phyloP scores from a whole-genome alignment of 2,797 vertebrate genomes.

The Momotus momota region DNA sequence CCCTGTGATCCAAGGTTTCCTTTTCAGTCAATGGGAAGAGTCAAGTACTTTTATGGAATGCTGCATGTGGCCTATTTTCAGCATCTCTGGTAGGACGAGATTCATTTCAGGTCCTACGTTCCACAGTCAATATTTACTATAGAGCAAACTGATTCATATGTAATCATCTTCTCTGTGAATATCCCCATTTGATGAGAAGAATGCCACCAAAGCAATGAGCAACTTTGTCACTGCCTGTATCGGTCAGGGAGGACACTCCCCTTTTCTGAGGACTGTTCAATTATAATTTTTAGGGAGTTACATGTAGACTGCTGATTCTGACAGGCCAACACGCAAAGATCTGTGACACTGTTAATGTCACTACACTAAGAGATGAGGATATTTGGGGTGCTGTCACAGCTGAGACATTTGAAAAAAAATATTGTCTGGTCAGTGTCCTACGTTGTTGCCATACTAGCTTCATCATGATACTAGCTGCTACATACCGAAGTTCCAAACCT shows the following conservation, averaged over 20 bases:
- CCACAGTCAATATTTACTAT: background rate
- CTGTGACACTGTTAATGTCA: background rate
- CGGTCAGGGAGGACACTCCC: background rate
- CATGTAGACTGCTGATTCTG: background rate
- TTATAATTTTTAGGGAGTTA: background rate
- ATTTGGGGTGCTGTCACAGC: background rate
- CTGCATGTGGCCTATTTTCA: background rate
- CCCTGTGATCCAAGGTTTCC: background rate
- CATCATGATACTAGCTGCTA: background rate
- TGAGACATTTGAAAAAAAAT: background rate
- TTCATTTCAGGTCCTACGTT: background rate
- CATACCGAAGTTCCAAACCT: background rate
- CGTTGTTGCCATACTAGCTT: background rate
- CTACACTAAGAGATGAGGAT: background rate
- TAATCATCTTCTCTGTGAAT: background rate
- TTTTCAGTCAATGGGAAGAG: background rate
- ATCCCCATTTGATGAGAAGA: background rate
- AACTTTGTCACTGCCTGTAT: background rate
- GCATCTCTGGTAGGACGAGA: background rate
- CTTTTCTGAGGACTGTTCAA: background rate
- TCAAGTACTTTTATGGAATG: background rate
- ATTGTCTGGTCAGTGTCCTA: background rate
- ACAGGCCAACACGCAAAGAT: background rate
- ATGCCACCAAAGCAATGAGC: background rate
- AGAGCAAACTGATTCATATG: background rate